Base-by-base conservation (phyloP, 1,140 invertebrate species). In the Diachasma alloeum region DNA sequence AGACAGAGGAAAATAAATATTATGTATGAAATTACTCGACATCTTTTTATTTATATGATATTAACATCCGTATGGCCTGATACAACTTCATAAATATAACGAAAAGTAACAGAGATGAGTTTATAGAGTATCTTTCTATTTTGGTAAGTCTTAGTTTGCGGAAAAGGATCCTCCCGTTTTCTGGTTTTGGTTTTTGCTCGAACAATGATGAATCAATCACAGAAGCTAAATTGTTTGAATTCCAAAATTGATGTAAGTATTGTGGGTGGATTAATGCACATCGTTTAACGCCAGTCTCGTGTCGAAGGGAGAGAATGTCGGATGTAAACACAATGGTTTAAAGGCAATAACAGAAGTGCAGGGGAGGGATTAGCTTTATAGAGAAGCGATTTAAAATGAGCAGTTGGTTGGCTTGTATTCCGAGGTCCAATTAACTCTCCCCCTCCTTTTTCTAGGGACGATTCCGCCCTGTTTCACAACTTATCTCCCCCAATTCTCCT, bases 341-440 rank as follows among this genome's bases (percentile, higher is more conserved):
- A 63, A 13, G 59, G 59, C n/a, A n/a, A n/a, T 26, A 19, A 59
- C 53, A 59, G 59, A 63, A 24, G 59, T 26, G 24, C 22, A 63
- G 24, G 59, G 59, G 59, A 31, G 59, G 59, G 59, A 63, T 63
- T 63, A 63, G 59, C 4, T 63, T 63, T 63, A 31, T 63, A 63
- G 59, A 63, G 59, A 63, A 63, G 19, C 59, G 10, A 63, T 63
- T 63, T 63, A 63, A 63, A 63, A 63, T 63, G 59, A 63, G 71
- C 71, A 72, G 59, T 42, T 37, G 56, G 68, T 56, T 22, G 71
- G 59, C 59, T 63, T 39, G 56, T 69, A 72, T 53, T 36, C 39
- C 59, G 1, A 13, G 22, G 48, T 71, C 74, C 83, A 84, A 86
- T 85, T 84, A 84, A 83, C 75, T 84, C 78, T 72, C 79, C 73